phyloP scores from a whole-genome alignment of 2,888 invertebrate species.

The Himalopsyche japonica region DNA sequence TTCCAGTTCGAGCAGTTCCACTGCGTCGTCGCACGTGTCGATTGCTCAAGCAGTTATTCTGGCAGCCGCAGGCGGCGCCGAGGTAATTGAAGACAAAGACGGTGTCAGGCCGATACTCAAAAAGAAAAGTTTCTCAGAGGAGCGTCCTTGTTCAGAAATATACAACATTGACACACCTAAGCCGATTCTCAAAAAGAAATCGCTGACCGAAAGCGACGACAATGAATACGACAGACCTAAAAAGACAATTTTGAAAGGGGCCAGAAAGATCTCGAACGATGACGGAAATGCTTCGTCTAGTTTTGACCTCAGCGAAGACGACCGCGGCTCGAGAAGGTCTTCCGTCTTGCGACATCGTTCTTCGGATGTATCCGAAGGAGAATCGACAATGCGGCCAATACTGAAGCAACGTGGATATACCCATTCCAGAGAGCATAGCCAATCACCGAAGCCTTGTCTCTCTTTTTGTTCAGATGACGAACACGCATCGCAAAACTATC shows the following conservation, averaged over 20 bases:
- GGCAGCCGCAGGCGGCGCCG: constrained; percentile 66
- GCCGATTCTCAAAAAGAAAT: constrained; percentile 88
- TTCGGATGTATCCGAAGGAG: constrained; percentile 61
- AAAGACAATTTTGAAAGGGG: constrained; percentile 77
- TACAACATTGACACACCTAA: constrained; percentile 60
- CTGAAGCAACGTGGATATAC: constrained; percentile 66
- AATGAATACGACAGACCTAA: constrained; percentile 72
- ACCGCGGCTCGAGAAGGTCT: constrained; percentile 61
- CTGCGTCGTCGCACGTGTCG: constrained; percentile 67
- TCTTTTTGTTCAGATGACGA: constrained; percentile 63
- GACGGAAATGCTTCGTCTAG: constrained; percentile 60
- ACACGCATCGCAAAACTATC: constrained; percentile 9
- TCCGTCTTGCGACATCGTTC: constrained; percentile 61
- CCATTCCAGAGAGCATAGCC: constrained; percentile 63
- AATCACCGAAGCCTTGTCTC: constrained; percentile 67
- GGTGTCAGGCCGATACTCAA: constrained; percentile 78
- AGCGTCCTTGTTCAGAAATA: constrained; percentile 61
- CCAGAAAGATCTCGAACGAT: constrained; percentile 68
- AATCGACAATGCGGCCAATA: constrained; percentile 65
- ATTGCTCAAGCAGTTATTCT: constrained; percentile 70
- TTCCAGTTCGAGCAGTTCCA: constrained; percentile 68
- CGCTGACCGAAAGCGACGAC: constrained; percentile 74
- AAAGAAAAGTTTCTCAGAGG: constrained; percentile 77
- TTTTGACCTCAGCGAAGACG: constrained; percentile 61
- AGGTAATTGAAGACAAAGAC: constrained; percentile 62